Evolutionary conservation across 2,888 invertebrate species (phyloP), one percentile per base, ranked within the genome.

Genomic region (Anarsia innoxiella): DNA sequence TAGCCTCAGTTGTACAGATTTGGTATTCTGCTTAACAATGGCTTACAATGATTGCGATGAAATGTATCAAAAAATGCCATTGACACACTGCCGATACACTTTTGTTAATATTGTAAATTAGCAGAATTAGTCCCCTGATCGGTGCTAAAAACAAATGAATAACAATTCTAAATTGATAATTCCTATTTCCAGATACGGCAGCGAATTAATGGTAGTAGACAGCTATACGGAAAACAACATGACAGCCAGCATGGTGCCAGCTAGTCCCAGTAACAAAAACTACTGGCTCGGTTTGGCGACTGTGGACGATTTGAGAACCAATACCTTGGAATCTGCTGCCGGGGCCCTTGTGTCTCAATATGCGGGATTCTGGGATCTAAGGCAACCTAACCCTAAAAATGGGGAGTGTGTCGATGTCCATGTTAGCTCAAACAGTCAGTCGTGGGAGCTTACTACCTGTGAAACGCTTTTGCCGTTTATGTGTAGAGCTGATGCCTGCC

Each of bases 371-470:
- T 97, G 97, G 97, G 93, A 94, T 35, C 78, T 93, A 48, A 89
- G 90, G 56, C 96, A 97, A 73, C 97, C 97, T 2, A 91, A 95
- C 71, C 92, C 95, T 10, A 87, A 88, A 53, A 89, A 91, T 14
- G 97, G 97, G 32, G 94, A 96, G 85, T 97, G 97, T 78, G 96
- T 97, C 5, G 93, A 94, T 49, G 94, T 93, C 1, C 86, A 86
- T 44, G 80, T 89, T 36, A 88, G 89, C 31, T 89, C 90, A 52
- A 90, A 91, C 40, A 88, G 86, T 45, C 96, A 96, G 76, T 95
- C 95, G 40, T 98, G 98, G 98, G 92, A 94, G 68, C 86, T 98
- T 42, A 94, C 95, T 37, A 96, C 96, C 16, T 98, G 98, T 73
- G 97, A 97, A 86, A 92, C 94, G 37, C 87, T 98, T 34, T 85